A percentile compares a stretch with the other conserved stretches of the same genome.
These are phyloP conservation scores for Phrynocephalus vlangalii DNA, from an alignment of 2,797 vertebrate genomes.

Conservation along the genomic window DNA sequence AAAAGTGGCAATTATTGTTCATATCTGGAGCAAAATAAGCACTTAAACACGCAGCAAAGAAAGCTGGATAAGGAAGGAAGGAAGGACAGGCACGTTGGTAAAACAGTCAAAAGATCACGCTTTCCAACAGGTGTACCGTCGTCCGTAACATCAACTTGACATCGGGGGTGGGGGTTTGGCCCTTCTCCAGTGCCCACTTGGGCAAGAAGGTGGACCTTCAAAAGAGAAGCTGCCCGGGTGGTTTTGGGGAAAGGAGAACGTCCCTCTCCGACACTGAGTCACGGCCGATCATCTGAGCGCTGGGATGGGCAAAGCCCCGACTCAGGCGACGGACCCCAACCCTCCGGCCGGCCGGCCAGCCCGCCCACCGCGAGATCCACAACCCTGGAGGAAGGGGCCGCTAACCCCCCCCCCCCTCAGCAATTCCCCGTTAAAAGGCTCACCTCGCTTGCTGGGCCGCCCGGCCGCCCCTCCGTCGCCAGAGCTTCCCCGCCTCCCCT, in stretches of 20 bases:
- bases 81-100: neutral
- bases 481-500: conserved; percentile 72
- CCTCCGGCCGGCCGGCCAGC: neutral
- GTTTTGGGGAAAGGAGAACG: neutral
- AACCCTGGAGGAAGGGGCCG: no score
- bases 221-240: neutral
- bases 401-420: neutral
- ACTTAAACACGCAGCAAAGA: neutral
- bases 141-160: neutral
- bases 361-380: neutral
- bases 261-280: neutral
- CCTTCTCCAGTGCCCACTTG: no score
- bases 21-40: neutral
- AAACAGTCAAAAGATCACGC: neutral
- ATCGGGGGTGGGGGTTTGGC: neutral
- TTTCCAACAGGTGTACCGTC: neutral
- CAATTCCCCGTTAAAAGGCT: conserved; percentile 41
- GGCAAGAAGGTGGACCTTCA: neutral
- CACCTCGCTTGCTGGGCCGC: conserved; percentile 84
- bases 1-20: neutral
- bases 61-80: neutral
- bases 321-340: neutral
- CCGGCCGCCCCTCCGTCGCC: conserved; percentile 74
- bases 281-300: neutral
- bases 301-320: neutral